Conservation (phyloP, 2,113 vertebrate species). For the Rhabdornis inornatus region DNA sequence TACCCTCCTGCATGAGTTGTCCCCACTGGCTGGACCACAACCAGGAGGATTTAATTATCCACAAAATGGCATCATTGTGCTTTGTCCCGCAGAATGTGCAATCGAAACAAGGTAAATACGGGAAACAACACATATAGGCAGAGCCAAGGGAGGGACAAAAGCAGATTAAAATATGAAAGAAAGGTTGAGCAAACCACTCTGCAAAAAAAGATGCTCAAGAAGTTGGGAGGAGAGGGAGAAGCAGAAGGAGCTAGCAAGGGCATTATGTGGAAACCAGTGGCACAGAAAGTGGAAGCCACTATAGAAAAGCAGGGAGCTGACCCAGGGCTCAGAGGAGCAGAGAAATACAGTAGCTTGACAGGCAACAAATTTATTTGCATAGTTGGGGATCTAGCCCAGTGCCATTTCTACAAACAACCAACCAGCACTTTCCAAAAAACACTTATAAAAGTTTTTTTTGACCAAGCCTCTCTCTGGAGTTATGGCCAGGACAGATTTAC, state of each 20-base stretch:
- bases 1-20: not conserved
- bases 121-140: not conserved
- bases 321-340: not conserved
- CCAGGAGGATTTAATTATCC: not conserved
- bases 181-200: not conserved
- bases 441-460: accelerated
- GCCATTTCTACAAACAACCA: not conserved
- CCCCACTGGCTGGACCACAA: not conserved
- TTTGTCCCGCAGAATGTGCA: not conserved
- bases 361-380: not conserved
- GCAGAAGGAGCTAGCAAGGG: accelerated
- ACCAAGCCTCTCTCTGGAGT: not conserved
- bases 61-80: not conserved
- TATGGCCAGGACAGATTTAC: not conserved
- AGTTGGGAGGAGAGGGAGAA: not conserved
- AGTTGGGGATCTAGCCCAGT: not conserved
- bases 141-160: not conserved
- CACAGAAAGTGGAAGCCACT: not conserved
- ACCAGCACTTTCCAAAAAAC: not conserved
- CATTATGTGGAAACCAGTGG: accelerated
- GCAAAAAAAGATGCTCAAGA: not conserved
- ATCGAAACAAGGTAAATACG: not conserved
- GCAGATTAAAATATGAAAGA: not conserved
- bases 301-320: not conserved
- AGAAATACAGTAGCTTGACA: too few species aligned